Base-by-base conservation (phyloP, 2,888 invertebrate genomes). In the Teinopalpus imperialis region DNA sequence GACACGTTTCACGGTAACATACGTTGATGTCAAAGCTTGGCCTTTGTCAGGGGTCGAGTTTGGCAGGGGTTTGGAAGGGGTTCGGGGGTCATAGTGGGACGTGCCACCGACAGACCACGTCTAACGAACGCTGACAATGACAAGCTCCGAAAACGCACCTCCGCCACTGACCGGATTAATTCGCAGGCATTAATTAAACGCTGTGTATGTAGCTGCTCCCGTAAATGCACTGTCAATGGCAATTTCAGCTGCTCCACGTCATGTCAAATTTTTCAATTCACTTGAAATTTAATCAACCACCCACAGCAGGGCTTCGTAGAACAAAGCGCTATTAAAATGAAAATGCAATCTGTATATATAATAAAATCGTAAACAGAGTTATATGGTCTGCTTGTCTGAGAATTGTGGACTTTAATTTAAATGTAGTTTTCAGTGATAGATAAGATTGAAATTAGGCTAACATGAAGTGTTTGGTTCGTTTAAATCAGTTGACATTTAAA, bases 131-230 rank as follows among this genome's bases (percentile, higher is more conserved):
- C 59, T 63, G 61, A 59, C 63, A 63, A 57, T 63, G 69, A 70
- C 69, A 65, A 54, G 59, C 63, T 57, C 61, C 56, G 64, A 56
- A 66, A 64, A 63, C 67, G 61, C 62, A 63, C 62, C 63, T 60
- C 56, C 49, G 23, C 50, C 53, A 49, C 51, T 43, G 43, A 46
- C 53, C 56, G 61, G 61, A 63, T 70, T 69, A 70, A 69, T 65
- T 60, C 62, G 48, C 54, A 54, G 60, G 63, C 65, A 64, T 68
- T 74, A 69, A 73, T 72, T 72, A 71, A 73, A 66, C 59, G 44
- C 50, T 57, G 59, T 59, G 61, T 53, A 49, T 43, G 54, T 50
- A 51, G 40, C 52, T 37, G 35, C 36, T 52, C 50, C 48, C 50
- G 54, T 56, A 51, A 58, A 60, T 44, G 59, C 59, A 54, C 44